These are phyloP conservation scores for Danaus melanippus DNA, from an alignment of 1,140 invertebrate species.

Conservation along the genomic window DNA sequence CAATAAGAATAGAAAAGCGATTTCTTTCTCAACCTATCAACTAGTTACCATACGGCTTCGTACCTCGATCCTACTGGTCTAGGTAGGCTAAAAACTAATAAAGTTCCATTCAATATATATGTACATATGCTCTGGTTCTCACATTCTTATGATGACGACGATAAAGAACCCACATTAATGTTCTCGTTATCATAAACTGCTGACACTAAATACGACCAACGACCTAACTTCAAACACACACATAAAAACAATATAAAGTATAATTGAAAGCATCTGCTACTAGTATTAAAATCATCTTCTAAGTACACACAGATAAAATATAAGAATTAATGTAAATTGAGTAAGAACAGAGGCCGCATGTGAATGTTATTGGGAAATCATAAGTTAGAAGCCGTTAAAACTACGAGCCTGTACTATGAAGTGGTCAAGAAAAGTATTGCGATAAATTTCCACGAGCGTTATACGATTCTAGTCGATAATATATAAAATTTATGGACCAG, in stretches of 20 bases:
- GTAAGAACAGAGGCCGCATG: slow-evolving; percentile 13
- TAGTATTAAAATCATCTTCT: slow-evolving; percentile 13
- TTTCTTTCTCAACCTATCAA: too few relatives aligned
- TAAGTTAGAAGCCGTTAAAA: slow-evolving; percentile 22
- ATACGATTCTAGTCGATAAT: slow-evolving; percentile 25
- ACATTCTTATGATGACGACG: too few relatives aligned
- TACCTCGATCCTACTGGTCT: too few relatives aligned
- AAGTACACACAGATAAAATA: slow-evolving; percentile 16
- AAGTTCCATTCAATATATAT: too few relatives aligned
- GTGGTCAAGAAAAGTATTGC: slow-evolving; percentile 15
- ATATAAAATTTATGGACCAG: slow-evolving; percentile 27
- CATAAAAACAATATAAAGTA: slow-evolving; percentile 15
- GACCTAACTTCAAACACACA: slow-evolving; percentile 3
- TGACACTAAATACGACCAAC: too few relatives aligned
- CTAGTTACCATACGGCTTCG: too few relatives aligned
- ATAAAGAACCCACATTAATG: too few relatives aligned
- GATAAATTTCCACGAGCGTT: slow-evolving; percentile 20
- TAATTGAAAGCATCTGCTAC: slow-evolving; percentile 15
- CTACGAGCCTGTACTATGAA: slow-evolving; percentile 20
- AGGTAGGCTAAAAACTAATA: too few relatives aligned
- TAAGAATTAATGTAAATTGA: slow-evolving; percentile 16
- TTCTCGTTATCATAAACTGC: too few relatives aligned
- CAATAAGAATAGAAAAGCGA: too few relatives aligned
- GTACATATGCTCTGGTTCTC: too few relatives aligned
- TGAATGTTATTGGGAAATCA: slow-evolving; percentile 22